Evolutionary conservation across 2,113 vertebrate genomes (phyloP).

Genomic region (Archocentrus centrarchus): DNA sequence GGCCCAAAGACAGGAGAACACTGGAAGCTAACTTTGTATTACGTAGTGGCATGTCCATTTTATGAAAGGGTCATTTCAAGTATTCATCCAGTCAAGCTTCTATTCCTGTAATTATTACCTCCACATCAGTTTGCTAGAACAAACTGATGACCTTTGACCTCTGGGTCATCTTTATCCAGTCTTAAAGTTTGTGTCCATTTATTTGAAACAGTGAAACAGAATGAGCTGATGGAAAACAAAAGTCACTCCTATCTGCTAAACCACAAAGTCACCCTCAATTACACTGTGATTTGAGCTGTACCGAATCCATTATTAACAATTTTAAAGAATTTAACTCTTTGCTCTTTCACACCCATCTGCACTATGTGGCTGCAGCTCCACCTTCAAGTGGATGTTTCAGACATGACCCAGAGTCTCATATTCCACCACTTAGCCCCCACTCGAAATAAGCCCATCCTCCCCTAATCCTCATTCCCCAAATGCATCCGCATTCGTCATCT

Average conservation of each 20-base stretch:
- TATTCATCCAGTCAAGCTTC: not conserved
- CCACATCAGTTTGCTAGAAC: not conserved
- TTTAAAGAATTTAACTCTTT: conserved; percentile 19
- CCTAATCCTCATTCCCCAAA: conserved; percentile 21
- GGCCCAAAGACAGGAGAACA: conserved; percentile 33
- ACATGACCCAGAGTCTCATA: conserved; percentile 46
- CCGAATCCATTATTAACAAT: not conserved
- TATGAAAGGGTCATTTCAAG: not conserved
- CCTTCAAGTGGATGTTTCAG: conserved; percentile 49
- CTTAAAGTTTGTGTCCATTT: not conserved
- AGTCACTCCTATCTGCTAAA: conserved; percentile 34
- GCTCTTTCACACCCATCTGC: conserved; percentile 49
- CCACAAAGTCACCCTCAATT: conserved; percentile 17
- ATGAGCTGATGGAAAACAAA: not conserved
- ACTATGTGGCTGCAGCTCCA: conserved; percentile 25
- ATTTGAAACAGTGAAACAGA: not conserved
- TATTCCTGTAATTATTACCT: not conserved
- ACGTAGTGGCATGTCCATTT: not conserved
- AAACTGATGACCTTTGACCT: not conserved
- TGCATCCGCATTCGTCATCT: conserved; percentile 62
- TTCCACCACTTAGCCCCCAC: conserved; percentile 47
- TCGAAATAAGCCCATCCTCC: not conserved
- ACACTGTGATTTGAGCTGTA: not conserved
- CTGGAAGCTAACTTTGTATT: not conserved
- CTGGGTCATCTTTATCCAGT: not conserved